Evolutionary conservation across 2,113 vertebrate genomes (phyloP).

Genomic region (Rhabdomys dilectus): DNA sequence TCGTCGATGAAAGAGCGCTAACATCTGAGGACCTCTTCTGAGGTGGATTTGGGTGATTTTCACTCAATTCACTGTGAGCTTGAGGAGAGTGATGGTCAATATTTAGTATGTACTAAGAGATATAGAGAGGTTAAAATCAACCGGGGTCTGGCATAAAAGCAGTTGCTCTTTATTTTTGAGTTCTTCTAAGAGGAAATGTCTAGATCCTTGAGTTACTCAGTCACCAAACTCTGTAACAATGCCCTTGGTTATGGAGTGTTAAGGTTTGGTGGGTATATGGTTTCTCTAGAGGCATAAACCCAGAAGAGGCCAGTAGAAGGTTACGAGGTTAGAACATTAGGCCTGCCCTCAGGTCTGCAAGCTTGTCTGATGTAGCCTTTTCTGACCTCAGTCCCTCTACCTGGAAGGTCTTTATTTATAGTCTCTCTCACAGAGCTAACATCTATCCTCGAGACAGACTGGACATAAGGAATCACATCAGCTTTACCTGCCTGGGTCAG

Average conservation of each 20-base stretch:
- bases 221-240: background rate
- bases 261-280: background rate
- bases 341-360: background rate
- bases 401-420: background rate
- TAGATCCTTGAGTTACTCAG: background rate
- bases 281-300: background rate
- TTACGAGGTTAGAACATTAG: background rate
- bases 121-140: background rate
- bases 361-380: background rate
- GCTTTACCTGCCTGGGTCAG: fast-evolving
- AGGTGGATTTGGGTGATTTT: background rate
- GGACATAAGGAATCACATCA: background rate
- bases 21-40: background rate
- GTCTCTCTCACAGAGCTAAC: fast-evolving
- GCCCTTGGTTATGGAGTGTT: background rate
- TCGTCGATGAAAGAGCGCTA: constrained; percentile 6
- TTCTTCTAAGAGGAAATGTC: background rate
- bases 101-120: background rate
- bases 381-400: background rate
- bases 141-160: background rate
- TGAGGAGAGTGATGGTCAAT: background rate
- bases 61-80: background rate
- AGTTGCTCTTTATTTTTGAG: background rate
- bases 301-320: background rate
- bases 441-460: background rate